Base-by-base conservation (phyloP, 2,797 vertebrate genomes). In the Danio jaintianensis region DNA sequence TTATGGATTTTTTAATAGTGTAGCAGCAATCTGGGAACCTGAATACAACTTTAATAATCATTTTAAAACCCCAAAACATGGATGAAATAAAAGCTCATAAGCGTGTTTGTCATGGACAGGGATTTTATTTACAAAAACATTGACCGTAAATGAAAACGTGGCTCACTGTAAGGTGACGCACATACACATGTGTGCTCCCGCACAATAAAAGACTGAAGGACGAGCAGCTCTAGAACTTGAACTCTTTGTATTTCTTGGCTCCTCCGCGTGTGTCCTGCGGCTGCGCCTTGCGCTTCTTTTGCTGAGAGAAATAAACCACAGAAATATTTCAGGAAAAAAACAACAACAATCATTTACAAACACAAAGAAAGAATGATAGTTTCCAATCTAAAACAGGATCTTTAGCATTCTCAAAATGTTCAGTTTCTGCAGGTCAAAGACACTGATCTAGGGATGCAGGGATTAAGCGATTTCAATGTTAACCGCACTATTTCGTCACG, bases 191-290 rank as follows among this genome's bases (percentile, higher is more conserved):
- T 6, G 48, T 6, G n/a, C 5, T 53, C 40, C 12, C 29, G 78
- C 73, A 29, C 12, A 6, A 52, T n/a, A 59, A 1, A 48, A 71
- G 40, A 48, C 58, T 12, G 50, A 69, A 42, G 70, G 7, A 48
- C 53, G 79, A 53, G 16, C 85, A 22, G 18, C 11, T 85, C 87
- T 95, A 97, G 89, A 98, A 98, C 90, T 98, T 97, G 93, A 98
- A 98, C 86, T 98, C 96, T 83, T 98, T 98, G 88, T 98, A 98
- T 86, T 97, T 97, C 93, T 98, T 98, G 85, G 95, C 96, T 1
- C 95, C 95, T 0, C 94, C 89, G 6, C 96, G 88, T 0, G 93
- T 96, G 86, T 98, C 96, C 86, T 97, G 96, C 0, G 96, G 96
- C 85, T 97, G 96, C 7, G 95, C 96, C 90, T 98, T 98, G 89